Base-by-base conservation (phyloP, 2,797 vertebrate genomes). In the Sphenodon punctatus region DNA sequence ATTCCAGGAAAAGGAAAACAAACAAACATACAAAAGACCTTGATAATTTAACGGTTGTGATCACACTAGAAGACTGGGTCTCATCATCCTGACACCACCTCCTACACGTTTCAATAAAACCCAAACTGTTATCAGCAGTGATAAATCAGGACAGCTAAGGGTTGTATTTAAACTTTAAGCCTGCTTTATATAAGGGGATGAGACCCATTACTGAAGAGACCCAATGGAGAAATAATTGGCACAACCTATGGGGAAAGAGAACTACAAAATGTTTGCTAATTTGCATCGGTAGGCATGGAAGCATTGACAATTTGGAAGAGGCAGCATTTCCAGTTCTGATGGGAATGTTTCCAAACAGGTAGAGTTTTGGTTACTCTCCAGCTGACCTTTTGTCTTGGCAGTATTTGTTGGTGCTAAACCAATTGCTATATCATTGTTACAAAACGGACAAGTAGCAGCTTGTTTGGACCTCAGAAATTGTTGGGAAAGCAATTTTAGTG, bases 1-100 rank as follows among this genome's bases (percentile, higher is more conserved):
- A 75, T 48, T 84, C 23, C 72, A 79, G 90, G 69, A 46, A 68
- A 79, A 93, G 92, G 81, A 71, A 93, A 89, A 69, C 75, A 85
- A 85, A 86, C 74, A 87, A 85, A 81, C 13, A 86, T 82, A 42
- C 65, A 73, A 78, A 80, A 13, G 23, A 77, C 76, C 67, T 53
- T 77, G 64, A 11, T 16, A 67, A 87, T 79, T 88, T 74, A 66
- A 88, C 63, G 70, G 86, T 78, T 80, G 74, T 67, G 67, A 77
- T 66, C 88, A 63, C 36, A 79, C 84, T 46, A 86, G 70, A 86
- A 88, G 83, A 84, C 46, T 63, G 73, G 13, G 32, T 55, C 30
- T 20, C 30, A 55, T 30, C 17, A 55, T 55, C 55, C 11, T 22
- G 70, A 59, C 19, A 77, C 55, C 23, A 70, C 63, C 19, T 45